Evolutionary conservation across 1,140 invertebrate species (phyloP).

Genomic region (Sminthurinus signatus): DNA sequence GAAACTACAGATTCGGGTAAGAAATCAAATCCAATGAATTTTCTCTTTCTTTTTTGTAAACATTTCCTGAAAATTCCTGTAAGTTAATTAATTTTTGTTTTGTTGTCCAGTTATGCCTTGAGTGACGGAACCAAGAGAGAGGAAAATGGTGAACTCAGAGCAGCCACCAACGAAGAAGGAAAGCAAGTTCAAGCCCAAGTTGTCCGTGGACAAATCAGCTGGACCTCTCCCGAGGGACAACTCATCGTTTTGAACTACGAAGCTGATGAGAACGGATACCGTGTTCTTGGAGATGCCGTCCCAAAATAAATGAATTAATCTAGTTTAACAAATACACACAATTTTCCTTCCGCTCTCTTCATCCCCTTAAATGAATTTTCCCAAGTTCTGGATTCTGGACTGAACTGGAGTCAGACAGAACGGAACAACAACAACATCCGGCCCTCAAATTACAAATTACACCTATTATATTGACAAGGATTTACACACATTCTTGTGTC

Average conservation of each 20-base stretch:
- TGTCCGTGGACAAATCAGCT: conserved; percentile 19
- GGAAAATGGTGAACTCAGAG: conserved; percentile 14
- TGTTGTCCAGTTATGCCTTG: conserved; percentile 25
- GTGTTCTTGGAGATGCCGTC: no score
- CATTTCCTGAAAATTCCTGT: background rate
- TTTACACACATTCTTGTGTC: no score
- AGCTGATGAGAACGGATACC: background rate
- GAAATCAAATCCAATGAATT: background rate
- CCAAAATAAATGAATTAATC: no score
- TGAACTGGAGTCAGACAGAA: no score
- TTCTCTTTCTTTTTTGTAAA: background rate
- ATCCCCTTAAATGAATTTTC: no score
- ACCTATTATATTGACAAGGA: no score
- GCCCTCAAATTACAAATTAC: no score
- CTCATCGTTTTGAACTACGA: conserved; percentile 4
- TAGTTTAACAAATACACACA: no score
- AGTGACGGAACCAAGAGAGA: conserved; percentile 27
- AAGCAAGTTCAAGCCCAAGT: conserved; percentile 20
- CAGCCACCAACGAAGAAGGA: conserved; percentile 9
- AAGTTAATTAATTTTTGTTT: conserved; percentile 4
- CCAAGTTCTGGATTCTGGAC: no score
- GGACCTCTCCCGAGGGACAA: conserved; percentile 32
- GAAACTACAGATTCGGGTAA: conserved; percentile 25
- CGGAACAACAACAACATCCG: no score
- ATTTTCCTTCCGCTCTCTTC: no score